phyloP scores from a whole-genome alignment of 2,888 invertebrate genomes.

The Scaptomyza reducta region DNA sequence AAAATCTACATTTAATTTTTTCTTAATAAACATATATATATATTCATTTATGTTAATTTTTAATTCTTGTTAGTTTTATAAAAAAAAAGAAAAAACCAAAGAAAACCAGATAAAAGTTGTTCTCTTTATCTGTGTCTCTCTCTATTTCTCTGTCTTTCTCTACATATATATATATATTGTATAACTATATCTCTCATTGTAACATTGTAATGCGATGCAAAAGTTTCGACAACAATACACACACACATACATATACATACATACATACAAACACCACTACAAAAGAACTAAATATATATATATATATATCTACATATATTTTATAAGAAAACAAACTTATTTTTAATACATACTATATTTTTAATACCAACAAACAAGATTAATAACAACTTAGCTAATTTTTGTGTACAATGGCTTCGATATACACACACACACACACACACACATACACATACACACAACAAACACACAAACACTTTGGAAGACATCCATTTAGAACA shows the following conservation, averaged over 20 bases:
- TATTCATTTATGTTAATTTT: conserved; percentile 28
- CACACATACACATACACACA: not conserved
- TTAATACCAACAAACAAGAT: conserved; percentile 61
- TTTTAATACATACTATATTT: conserved; percentile 62
- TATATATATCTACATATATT: conserved; percentile 44
- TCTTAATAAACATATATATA: conserved; percentile 6
- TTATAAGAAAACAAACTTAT: conserved; percentile 48
- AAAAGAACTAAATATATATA: conserved; percentile 5
- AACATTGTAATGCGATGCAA: conserved; percentile 82
- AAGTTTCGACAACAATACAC: conserved; percentile 55
- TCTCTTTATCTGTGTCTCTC: conserved; percentile 46
- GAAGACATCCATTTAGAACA: conserved; percentile 5
- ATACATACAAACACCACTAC: conserved; percentile 25
- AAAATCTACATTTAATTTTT: conserved; percentile 40
- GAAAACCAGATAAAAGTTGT: conserved; percentile 47
- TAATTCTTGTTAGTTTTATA: conserved; percentile 39
- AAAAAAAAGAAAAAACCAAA: conserved; percentile 28
- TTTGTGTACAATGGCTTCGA: conserved; percentile 79
- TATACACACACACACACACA: conserved; percentile 48
- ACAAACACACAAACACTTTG: not conserved
- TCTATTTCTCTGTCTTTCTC: conserved; percentile 30
- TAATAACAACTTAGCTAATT: conserved; percentile 77
- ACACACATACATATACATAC: conserved; percentile 33
- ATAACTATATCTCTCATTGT: conserved; percentile 52
- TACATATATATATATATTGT: conserved; percentile 15